Conservation (phyloP, 2,113 vertebrate species). For the Caracal caracal region DNA sequence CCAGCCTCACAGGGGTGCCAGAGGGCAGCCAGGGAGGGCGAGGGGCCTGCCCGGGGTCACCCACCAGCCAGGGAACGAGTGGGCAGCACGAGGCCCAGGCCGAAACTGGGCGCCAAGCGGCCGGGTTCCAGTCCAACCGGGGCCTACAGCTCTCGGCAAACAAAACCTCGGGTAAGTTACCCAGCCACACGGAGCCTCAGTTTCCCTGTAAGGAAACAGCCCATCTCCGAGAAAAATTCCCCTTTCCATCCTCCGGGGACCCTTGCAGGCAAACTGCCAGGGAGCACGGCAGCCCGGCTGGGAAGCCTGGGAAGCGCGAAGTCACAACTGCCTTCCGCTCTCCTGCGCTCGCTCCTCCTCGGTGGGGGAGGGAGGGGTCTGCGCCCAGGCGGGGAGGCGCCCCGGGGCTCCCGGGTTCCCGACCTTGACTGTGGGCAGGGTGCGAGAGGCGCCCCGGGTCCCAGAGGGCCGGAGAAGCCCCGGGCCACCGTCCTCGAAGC, state of each 20-base stretch:
- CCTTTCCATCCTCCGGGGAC: not conserved
- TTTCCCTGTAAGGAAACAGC: not conserved
- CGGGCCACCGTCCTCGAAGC: not conserved
- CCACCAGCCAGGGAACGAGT: rapidly evolving
- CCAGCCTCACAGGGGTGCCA: not conserved
- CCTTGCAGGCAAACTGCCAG: not conserved
- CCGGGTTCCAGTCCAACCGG: not conserved
- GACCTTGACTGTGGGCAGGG: not conserved
- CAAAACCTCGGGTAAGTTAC: not conserved
- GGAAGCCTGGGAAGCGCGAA: not conserved
- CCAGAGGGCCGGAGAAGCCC: not conserved
- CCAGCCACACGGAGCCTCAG: not conserved
- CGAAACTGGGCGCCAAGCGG: rapidly evolving
- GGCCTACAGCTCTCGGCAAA: rapidly evolving
- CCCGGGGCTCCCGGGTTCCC: rapidly evolving
- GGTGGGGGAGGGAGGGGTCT: not conserved
- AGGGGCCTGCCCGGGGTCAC: not conserved
- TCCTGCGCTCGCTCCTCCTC: not conserved
- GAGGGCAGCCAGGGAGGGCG: not conserved
- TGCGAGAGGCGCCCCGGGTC: not conserved
- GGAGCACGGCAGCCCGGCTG: not conserved
- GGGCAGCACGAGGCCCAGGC: rapidly evolving
- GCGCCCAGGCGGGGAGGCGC: rapidly evolving
- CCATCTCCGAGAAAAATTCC: not conserved
- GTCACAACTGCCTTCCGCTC: not conserved